phyloP scores from a whole-genome alignment of 2,797 vertebrate genomes.

The Melanotaenia trifasciata region DNA sequence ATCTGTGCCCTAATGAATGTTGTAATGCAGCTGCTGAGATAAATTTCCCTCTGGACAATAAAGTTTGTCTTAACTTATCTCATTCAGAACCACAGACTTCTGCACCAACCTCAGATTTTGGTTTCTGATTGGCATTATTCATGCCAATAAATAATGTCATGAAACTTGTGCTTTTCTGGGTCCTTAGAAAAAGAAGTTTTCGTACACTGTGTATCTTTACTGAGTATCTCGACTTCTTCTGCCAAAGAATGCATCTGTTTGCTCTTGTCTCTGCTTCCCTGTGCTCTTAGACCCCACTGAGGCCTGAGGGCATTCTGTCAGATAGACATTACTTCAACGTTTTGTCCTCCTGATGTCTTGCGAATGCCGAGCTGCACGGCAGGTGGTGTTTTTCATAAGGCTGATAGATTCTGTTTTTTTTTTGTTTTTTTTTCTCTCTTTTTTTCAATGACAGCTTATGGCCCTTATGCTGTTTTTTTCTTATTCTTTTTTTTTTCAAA shows the following conservation, averaged over 20 bases:
- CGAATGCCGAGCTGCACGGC: constrained; percentile 56
- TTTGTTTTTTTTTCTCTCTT: neutral
- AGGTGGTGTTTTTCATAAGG: constrained; percentile 54
- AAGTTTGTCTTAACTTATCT: neutral
- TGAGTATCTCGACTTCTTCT: constrained; percentile 65
- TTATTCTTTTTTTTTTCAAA: constrained; percentile 26
- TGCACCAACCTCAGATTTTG: neutral
- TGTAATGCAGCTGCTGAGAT: neutral
- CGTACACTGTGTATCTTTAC: constrained; percentile 45
- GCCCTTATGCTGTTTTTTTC: neutral
- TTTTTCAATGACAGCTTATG: constrained; percentile 21
- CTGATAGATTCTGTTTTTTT: constrained; percentile 33
- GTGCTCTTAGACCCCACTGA: constrained; percentile 40
- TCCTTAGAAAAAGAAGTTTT: constrained; percentile 27
- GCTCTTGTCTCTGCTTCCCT: constrained; percentile 27
- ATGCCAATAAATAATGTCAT: constrained; percentile 20
- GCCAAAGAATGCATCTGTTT: constrained; percentile 34
- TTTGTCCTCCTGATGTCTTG: constrained; percentile 71
- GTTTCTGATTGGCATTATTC: neutral
- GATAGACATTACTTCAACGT: constrained; percentile 50
- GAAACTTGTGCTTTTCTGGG: constrained; percentile 12
- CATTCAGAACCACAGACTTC: neutral
- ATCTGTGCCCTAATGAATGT: too few relatives aligned
- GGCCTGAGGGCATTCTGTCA: constrained; percentile 70
- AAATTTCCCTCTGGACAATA: neutral